Evolutionary conservation across 2,888 invertebrate species (phyloP), one percentile per base, ranked within the genome.

Genomic region (Metopia argyrocephala): DNA sequence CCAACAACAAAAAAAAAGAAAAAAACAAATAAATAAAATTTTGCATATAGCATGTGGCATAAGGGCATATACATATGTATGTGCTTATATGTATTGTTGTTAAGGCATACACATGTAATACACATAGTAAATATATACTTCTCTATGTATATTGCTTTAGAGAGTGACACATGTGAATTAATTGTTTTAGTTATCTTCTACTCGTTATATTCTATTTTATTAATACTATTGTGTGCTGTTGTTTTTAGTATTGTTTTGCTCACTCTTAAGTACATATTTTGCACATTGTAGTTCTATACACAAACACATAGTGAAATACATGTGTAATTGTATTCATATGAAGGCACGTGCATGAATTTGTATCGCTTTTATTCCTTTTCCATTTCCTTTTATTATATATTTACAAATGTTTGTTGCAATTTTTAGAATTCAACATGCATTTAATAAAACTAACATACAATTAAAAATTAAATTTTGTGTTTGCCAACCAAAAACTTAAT

Each of bases 141-240:
- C n/a, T 6, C 18, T 64, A 65, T 52, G 45, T 69, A 69, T 52
- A 21, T 6, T 31, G 7, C 2, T 38, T n/a, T 38, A 75, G 25
- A 59, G 27, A 38, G 52, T 45, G 65, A 75, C 69, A 79, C 59
- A 66, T 75, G 64, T 79, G 45, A 57, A 57, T 38, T 64, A 70
- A 57, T 70, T 76, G 64, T 65, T 76, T 70, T 65, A 59, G 38
- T 61, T 68, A 61, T 59, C 65, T 48, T 69, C 48, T 76, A 50
- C 27, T 70, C 23, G 50, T 57, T 38, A 38, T 38, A 68, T 23
- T 68, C 54, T 28, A 66, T 52, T 21, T 27, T n/a, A 12, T 61
- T 61, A 3, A 23, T 57, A 38, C 12, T 75, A 45, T 7, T 61
- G 5, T 57, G n/a, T 57, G 15, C 12, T 75, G 52, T 7, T 61